Base-by-base conservation (phyloP, 2,113 vertebrate genomes). In the Triplophysa dalaica region DNA sequence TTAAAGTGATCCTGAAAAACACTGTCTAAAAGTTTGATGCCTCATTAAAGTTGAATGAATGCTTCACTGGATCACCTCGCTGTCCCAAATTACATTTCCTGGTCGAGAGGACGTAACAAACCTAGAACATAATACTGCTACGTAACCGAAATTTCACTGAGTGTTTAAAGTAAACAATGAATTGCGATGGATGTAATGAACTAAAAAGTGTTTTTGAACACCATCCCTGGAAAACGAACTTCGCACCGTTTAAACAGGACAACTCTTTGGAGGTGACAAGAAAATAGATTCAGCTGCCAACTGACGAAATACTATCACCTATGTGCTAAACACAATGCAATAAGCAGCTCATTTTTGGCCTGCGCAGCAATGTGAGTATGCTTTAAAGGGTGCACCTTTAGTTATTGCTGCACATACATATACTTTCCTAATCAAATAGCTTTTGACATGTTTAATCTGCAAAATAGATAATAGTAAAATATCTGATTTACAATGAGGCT, bases 61-160 rank as follows among this genome's bases (percentile, higher is more conserved):
- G 17, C 60, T 77, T 65, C 22, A 33, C 45, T 63, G 73, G 41
- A 75, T 75, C 5, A 48, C 48, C 63, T 63, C 26, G 54, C 41
- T 4, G 38, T 75, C 58, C 73, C 41, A n/a, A 75, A 50, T 75
- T 29, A 63, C 73, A 29, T 62, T 75, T 62, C 22, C 41, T 63
- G 41, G 60, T 11, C 9, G 26, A 61, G 56, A 45, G 22, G 12
- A 9, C 62, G 33, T 38, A 26, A 65, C n/a, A 74, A 43, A 58
- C 41, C 38, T 48, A 75, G 50, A 54, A 65, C 26, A 16, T 77
- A 77, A 77, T 65, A 77, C 74, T 77, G 74, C 61, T 76, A 29
- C 33, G 74, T 29, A 76, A 76, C 45, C 74, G 17, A 62, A 48
- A 62, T 43, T 41, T 72, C 56, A 5, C 58, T 50, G 61, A 76